Evolutionary conservation across 2,113 vertebrate species (phyloP), one percentile per base, ranked within the genome.

Genomic region (Hippolais icterina): DNA sequence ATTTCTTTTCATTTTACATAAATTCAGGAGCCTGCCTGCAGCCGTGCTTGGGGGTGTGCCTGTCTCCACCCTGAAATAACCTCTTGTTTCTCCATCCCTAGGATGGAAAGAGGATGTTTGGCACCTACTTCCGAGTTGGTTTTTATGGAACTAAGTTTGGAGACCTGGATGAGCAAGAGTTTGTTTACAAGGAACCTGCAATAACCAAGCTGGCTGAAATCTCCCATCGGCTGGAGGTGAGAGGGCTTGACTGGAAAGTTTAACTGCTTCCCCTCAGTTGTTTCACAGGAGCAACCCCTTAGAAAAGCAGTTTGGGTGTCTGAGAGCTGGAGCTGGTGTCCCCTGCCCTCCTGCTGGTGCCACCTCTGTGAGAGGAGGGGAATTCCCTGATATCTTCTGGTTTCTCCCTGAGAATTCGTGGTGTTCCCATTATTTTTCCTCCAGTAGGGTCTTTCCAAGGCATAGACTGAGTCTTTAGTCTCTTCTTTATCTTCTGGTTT

Each of bases 91-190:
- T 97, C 97, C 96, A 93, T 89, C 95, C 87, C 59, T 96, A 99
- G 99, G 98, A 98, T 90, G 99, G 99, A 97, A 99, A 99, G 99
- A 98, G 99, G 97, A 99, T 99, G 99, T 99, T 99, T 97, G 99
- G 99, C 87, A 99, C 99, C 50, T 99, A 99, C 98, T 99, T 99
- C 97, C 98, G 99, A 90, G 99, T 99, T 52, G 99, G 99, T 74
- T 98, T 99, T 98, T 99, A 99, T 76, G 99, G 99, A 83, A 99
- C 99, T 57, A 99, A 99, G 89, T 99, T 99, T 83, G 99, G 99
- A 60, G 99, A 99, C 97, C 96, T 99, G 95, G 99, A 99, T 92
- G 99, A 99, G 97, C 99, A 99, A 92, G 99, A 99, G 96, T 99
- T 99, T 98, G 99, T 99, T 66, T 99, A 99, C 98, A 99, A 99